Conservation (phyloP, 2,113 vertebrate species). For the Tragulus kanchil region DNA sequence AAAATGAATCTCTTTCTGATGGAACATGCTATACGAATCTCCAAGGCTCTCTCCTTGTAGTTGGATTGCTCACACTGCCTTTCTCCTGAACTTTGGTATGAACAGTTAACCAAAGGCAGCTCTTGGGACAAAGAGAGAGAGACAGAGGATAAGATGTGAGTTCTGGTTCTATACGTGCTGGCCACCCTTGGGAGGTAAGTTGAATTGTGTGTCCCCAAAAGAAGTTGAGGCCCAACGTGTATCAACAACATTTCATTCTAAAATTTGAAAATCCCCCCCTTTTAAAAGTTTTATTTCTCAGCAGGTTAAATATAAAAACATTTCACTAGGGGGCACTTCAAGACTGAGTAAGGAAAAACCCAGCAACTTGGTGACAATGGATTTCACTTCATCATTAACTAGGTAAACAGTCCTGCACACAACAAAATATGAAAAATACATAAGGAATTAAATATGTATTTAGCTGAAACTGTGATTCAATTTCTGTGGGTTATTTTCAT, state of each 20-base stretch:
- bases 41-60: background rate
- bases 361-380: slow-evolving; percentile 65
- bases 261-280: too few relatives aligned
- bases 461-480: slow-evolving; percentile 87
- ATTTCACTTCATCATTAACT: slow-evolving; percentile 83
- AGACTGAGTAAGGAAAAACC: slow-evolving; percentile 76
- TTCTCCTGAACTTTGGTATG: background rate
- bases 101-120: background rate
- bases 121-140: background rate
- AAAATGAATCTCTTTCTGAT: background rate
- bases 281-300: too few relatives aligned
- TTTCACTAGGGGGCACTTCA: slow-evolving; percentile 88
- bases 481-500: slow-evolving; percentile 83
- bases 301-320: background rate
- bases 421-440: slow-evolving; percentile 90
- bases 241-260: too few relatives aligned
- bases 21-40: background rate
- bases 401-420: slow-evolving; percentile 88
- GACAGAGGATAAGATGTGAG: background rate
- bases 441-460: slow-evolving; percentile 91
- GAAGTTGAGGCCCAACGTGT: too few relatives aligned
- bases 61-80: background rate
- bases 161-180: background rate
- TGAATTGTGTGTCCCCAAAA: background rate
- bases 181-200: background rate